Conservation (phyloP, 2,797 vertebrate species). For the Chaetodon trifasciatus region DNA sequence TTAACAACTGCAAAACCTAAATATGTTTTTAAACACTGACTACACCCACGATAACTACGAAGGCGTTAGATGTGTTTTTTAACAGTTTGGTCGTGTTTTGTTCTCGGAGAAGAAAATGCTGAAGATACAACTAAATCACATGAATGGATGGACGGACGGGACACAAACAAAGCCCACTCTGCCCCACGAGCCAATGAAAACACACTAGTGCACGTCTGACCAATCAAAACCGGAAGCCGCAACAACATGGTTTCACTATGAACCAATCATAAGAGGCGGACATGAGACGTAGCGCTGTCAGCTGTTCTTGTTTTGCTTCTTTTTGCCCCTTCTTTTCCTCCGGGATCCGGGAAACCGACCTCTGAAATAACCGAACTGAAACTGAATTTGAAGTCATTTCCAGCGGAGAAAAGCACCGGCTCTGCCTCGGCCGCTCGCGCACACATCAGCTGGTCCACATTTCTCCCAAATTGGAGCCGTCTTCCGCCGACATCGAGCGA, state of each 20-base stretch:
- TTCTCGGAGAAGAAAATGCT: background rate
- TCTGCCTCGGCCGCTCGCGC: background rate
- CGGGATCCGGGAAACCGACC: background rate
- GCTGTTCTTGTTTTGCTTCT: constrained; percentile 86
- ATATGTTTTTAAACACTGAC: background rate
- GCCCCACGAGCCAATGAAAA: constrained; percentile 55
- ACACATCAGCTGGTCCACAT: background rate
- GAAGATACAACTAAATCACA: too few relatives aligned
- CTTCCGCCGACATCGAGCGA: constrained; percentile 75
- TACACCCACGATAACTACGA: background rate
- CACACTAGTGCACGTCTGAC: background rate
- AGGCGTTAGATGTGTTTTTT: background rate
- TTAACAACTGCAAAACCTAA: background rate
- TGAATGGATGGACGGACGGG: constrained; percentile 32
- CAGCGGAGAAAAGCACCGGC: background rate
- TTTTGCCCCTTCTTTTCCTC: constrained; percentile 28
- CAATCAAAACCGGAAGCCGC: constrained; percentile 64
- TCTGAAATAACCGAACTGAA: background rate
- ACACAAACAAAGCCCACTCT: constrained; percentile 23
- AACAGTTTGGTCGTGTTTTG: too few relatives aligned
- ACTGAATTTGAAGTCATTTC: accelerated
- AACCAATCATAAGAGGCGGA: constrained; percentile 41
- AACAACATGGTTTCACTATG: background rate
- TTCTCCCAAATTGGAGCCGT: constrained; percentile 70
- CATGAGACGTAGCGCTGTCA: constrained; percentile 78